These are phyloP conservation scores for Erebia epiphron DNA, from an alignment of 2,888 invertebrate genomes.

Conservation along the genomic window DNA sequence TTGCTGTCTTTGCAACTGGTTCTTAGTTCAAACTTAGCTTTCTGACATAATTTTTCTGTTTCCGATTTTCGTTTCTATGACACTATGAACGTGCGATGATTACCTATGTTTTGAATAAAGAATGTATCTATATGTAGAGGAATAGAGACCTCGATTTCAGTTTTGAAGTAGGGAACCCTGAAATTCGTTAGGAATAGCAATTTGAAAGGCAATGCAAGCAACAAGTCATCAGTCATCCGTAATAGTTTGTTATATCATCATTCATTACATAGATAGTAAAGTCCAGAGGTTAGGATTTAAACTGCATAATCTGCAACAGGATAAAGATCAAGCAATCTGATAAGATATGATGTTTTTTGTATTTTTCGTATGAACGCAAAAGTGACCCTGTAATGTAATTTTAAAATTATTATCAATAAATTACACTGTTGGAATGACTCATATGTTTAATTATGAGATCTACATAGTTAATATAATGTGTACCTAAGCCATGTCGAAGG, in stretches of 20 bases:
- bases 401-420: background rate
- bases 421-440: too few species aligned
- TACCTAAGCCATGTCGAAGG: too few species aligned
- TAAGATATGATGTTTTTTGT: background rate
- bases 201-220: constrained; percentile 11
- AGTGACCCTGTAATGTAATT: background rate
- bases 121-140: too few species aligned
- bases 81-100: too few species aligned
- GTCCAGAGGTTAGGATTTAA: constrained; percentile 9
- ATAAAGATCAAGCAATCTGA: constrained; percentile 16
- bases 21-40: background rate
- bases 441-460: too few species aligned
- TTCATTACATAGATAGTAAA: background rate
- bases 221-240: constrained; percentile 16
- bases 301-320: constrained; percentile 1
- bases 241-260: constrained; percentile 4
- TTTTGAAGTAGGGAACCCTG: background rate
- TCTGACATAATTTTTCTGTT: background rate
- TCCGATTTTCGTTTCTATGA: background rate
- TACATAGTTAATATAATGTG: too few species aligned
- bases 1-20: constrained; percentile 21
- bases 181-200: background rate
- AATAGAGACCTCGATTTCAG: background rate
- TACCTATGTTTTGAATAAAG: too few species aligned
- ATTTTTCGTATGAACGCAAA: background rate